Evolutionary conservation across 2,888 invertebrate genomes (phyloP), one percentile per base, ranked within the genome.

Genomic region (Parapristionchus giblindavisi): DNA sequence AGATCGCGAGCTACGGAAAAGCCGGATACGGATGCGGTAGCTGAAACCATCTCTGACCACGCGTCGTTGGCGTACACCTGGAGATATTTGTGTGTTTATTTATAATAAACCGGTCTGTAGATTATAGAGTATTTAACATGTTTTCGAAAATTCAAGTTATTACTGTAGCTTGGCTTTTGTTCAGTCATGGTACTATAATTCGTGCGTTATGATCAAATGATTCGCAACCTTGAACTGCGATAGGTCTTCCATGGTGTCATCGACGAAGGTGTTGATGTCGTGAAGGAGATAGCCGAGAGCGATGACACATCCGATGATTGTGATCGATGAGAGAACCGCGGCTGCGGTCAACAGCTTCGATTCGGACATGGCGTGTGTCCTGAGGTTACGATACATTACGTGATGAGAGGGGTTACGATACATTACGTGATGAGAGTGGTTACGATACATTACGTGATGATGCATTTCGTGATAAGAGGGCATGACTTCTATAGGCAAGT

Each of bases 141-240:
- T n/a, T n/a, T n/a, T n/a, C n/a, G n/a, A n/a, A n/a, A n/a, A n/a
- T n/a, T n/a, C n/a, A n/a, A n/a, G n/a, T n/a, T n/a, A n/a, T n/a
- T n/a, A n/a, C n/a, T n/a, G n/a, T n/a, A n/a, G n/a, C n/a, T n/a
- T n/a, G n/a, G n/a, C n/a, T n/a, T n/a, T n/a, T n/a, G n/a, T n/a
- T n/a, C n/a, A n/a, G n/a, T n/a, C n/a, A n/a, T n/a, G n/a, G n/a
- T n/a, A n/a, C n/a, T n/a, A n/a, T n/a, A n/a, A n/a, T n/a, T n/a
- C n/a, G n/a, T n/a, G n/a, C n/a, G n/a, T n/a, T n/a, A n/a, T n/a
- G n/a, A n/a, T n/a, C n/a, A n/a, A n/a, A n/a, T n/a, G n/a, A n/a
- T n/a, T n/a, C n/a, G n/a, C n/a, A n/a, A 78, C 79, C 76, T 78
- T 75, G 76, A 83, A 81, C 40, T 80, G 77, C 40, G 76, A 72